Conservation (phyloP, 2,113 vertebrate species). For the Bungarus multicinctus region DNA sequence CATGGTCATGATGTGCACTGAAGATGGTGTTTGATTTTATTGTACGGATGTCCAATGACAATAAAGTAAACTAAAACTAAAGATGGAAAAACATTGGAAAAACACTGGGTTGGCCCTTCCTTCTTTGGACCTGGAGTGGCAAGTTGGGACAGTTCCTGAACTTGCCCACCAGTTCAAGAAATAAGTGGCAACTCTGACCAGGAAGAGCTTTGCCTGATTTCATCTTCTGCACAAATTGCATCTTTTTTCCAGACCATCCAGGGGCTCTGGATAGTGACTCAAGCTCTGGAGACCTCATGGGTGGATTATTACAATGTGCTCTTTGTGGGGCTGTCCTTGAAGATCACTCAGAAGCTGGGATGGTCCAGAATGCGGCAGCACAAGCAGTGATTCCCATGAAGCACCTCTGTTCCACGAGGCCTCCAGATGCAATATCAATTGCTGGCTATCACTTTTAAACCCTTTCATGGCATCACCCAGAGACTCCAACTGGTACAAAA, state of each 20-base stretch:
- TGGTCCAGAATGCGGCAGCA: neutral
- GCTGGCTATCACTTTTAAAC: neutral
- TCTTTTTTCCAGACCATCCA: neutral
- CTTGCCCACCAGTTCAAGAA: neutral
- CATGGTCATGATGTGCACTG: no score
- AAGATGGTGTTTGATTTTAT: no score
- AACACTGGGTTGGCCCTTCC: neutral
- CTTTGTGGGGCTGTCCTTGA: neutral
- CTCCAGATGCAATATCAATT: neutral
- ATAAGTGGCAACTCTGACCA: neutral
- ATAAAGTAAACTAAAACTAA: no score
- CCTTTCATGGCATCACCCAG: neutral
- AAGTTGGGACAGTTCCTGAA: neutral
- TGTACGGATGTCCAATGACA: no score
- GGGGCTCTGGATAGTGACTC: neutral
- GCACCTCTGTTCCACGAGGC: neutral
- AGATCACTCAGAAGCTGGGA: neutral
- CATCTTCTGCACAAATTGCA: neutral
- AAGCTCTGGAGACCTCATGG: neutral
- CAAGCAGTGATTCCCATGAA: neutral
- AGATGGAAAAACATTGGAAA: neutral
- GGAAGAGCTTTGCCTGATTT: neutral
- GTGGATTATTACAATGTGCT: neutral
- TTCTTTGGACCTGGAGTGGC: neutral
- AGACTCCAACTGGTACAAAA: no score